phyloP scores from a whole-genome alignment of 2,113 vertebrate genomes.

The Dicerorhinus sumatrensis region DNA sequence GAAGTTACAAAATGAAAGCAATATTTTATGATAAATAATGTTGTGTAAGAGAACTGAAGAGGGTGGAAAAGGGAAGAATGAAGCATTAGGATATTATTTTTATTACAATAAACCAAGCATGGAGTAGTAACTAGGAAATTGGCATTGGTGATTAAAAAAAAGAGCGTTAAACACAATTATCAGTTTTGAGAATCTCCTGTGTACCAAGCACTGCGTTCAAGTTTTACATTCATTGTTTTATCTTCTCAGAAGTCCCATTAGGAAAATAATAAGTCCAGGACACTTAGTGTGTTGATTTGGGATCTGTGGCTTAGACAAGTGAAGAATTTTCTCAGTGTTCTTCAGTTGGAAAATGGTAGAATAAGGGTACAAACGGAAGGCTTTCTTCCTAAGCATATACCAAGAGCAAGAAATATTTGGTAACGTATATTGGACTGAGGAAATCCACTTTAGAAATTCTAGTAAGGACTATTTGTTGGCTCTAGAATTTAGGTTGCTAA shows the following conservation, averaged over 20 bases:
- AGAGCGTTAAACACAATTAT: neutral
- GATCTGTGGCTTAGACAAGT: neutral
- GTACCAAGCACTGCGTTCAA: neutral
- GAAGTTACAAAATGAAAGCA: neutral
- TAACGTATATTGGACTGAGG: neutral
- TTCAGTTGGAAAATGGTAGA: neutral
- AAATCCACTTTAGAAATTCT: neutral
- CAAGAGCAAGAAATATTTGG: neutral
- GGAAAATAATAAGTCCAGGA: neutral
- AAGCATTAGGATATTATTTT: slow-evolving; percentile 14
- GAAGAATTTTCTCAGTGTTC: neutral
- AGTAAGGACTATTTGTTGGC: neutral
- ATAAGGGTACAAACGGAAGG: neutral
- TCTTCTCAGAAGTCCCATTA: slow-evolving; percentile 12
- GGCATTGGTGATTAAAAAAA: neutral
- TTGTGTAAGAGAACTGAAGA: neutral
- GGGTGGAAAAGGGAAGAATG: neutral
- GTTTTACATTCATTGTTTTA: slow-evolving; percentile 27
- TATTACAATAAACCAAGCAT: neutral
- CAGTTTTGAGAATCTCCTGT: neutral
- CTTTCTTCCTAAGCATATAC: neutral
- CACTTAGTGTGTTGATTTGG: neutral
- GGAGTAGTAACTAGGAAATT: neutral
- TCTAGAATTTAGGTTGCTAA: neutral
- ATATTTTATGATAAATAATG: slow-evolving; percentile 30